Evolutionary conservation across 1,140 invertebrate genomes (phyloP).

Genomic region (Heliconius hermathena): DNA sequence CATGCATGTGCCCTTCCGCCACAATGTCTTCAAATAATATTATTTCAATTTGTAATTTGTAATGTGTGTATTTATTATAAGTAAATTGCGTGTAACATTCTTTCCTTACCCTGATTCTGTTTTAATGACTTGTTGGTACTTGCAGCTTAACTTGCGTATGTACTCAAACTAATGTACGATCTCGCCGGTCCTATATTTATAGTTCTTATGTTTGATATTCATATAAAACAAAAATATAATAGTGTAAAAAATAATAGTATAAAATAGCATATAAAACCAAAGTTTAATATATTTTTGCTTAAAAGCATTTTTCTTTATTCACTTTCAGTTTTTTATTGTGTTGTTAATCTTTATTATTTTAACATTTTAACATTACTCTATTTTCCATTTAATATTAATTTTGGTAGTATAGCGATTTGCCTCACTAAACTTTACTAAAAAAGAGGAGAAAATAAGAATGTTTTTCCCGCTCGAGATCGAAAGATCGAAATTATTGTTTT

Average conservation of each 20-base stretch:
- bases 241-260: neutral
- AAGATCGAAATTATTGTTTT: too few species aligned
- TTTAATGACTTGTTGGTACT: slow-evolving; percentile 52
- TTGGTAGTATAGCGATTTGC: too few species aligned
- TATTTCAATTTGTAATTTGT: neutral
- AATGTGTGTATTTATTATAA: slow-evolving; percentile 15
- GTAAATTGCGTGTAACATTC: slow-evolving; percentile 22
- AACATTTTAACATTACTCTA: too few species aligned
- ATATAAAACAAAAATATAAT: slow-evolving; percentile 22
- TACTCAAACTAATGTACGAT: slow-evolving; percentile 36
- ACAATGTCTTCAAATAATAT: neutral
- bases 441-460: too few species aligned
- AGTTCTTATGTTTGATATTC: slow-evolving; percentile 36
- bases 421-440: too few species aligned
- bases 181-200: slow-evolving; percentile 42
- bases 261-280: too few species aligned
- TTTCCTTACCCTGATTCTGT: slow-evolving; percentile 47
- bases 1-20: too few species aligned
- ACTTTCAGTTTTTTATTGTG: neutral
- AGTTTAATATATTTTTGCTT: neutral
- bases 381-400: too few species aligned
- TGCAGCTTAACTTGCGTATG: slow-evolving; percentile 39
- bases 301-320: neutral
- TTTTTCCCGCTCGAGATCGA: too few species aligned
- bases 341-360: too few species aligned